These are phyloP conservation scores for Anthophora plumipes DNA, from an alignment of 2,888 invertebrate species.

Conservation along the genomic window DNA sequence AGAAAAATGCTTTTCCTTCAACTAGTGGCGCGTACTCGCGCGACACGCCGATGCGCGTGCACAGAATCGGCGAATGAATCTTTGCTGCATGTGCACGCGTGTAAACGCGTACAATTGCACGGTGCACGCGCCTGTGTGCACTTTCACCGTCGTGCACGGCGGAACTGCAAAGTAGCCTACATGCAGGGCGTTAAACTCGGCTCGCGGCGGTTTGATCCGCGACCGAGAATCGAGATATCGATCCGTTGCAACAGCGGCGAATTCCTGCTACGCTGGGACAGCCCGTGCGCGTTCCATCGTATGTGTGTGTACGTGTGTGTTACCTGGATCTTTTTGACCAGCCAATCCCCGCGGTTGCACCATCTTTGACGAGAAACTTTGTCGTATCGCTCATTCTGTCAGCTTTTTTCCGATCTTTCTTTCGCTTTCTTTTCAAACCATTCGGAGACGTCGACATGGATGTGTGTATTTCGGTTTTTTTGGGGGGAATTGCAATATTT, in stretches of 20 bases:
- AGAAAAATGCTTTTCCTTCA: slow-evolving; percentile 39
- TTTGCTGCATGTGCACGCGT: not conserved
- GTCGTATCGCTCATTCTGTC: slow-evolving; percentile 1
- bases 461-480: too few relatives aligned
- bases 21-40: slow-evolving; percentile 38
- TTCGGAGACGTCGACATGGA: too few relatives aligned
- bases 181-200: slow-evolving; percentile 75
- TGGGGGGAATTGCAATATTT: too few relatives aligned
- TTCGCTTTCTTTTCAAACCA: too few relatives aligned
- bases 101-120: not conserved
- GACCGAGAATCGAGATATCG: slow-evolving; percentile 69
- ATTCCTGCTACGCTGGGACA: slow-evolving; percentile 55
- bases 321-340: slow-evolving; percentile 42
- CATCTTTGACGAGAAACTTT: slow-evolving; percentile 9
- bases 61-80: slow-evolving; percentile 40
- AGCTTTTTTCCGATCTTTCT: not conserved
- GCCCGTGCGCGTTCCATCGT: slow-evolving; percentile 18
- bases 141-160: slow-evolving; percentile 74
- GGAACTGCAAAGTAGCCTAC: slow-evolving; percentile 74
- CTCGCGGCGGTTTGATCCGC: slow-evolving; percentile 65
- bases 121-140: slow-evolving; percentile 64
- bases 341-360: slow-evolving; percentile 49
- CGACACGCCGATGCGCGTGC: slow-evolving; percentile 54
- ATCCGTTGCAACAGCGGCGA: slow-evolving; percentile 72
- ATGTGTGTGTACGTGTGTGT: not conserved